Evolutionary conservation across 1,140 invertebrate genomes (phyloP).

Genomic region (honey bee (Apis mellifera)): Amel_HAv3.1 CM009931.2:1913001-1913500

Average conservation of each 20-base stretch:
- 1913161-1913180: neutral
- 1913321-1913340: constrained; percentile 10
- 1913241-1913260: constrained; percentile 50
- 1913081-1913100: too few species aligned
- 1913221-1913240: constrained; percentile 58
- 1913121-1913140: neutral
- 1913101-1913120: neutral
- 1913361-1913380: constrained; percentile 40
- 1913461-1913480: neutral
- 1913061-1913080: too few species aligned
- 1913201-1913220: constrained; percentile 65
- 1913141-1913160: neutral
- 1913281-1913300: constrained; percentile 4
- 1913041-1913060: too few species aligned
- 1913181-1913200: constrained; percentile 67
- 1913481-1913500: constrained; percentile 24
- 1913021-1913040: too few species aligned
- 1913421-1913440: neutral
- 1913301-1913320: neutral
- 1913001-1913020: too few species aligned
- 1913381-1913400: constrained; percentile 19
- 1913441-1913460: constrained; percentile 1
- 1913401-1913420: neutral
- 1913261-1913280: neutral
- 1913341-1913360: constrained; percentile 43